Base-by-base conservation (phyloP, 2,113 vertebrate genomes). In the Heloderma charlesbogerti region DNA sequence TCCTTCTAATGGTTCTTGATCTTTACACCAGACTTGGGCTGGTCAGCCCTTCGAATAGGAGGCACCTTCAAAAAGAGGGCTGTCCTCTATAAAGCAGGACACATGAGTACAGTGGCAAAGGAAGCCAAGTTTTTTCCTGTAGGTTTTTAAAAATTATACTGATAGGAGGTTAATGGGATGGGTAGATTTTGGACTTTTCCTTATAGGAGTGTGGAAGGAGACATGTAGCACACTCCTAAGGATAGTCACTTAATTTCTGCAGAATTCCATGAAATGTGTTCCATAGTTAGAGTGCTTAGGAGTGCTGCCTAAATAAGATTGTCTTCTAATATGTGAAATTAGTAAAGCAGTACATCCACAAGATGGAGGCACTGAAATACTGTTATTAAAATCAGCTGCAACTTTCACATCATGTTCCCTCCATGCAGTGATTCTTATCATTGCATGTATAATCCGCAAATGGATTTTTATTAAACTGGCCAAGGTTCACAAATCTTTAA, bases 381-480 rank as follows among this genome's bases (percentile, higher is more conserved):
- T 72, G 51, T 72, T 60, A 86, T 86, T 86, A 78, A 92, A 92
- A 82, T 85, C 82, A 92, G 87, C 66, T 86, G 87, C 34, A 72
- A 92, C 74, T 85, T 88, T 84, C 82, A 34, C 37, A 72, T 78
- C 66, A 84, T 57, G 60, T 84, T 57, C 48, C 43, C 31, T 60
- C 48, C 72, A 79, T 37, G 45, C n/a, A 79, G 5, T 71, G 91
- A 89, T 89, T 86, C 45, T 92, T 89, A 92, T 92, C 91, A 51
- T 51, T 86, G 63, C 22, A 66, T 48, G 51, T 63, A 63, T 80
- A 74, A 92, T 86, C 87, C 86, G 81, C 51, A 89, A 86, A 86
- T 92, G 87, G 75, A 84, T 89, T 86, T n/a, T 79, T 80, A 74
- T 77, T 86, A 81, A 85, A 86, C 51, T 86, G 40, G 91, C 91